These are phyloP conservation scores for Hippocampus guttulatus DNA, from an alignment of 2,113 vertebrate species.

Conservation along the genomic window DNA sequence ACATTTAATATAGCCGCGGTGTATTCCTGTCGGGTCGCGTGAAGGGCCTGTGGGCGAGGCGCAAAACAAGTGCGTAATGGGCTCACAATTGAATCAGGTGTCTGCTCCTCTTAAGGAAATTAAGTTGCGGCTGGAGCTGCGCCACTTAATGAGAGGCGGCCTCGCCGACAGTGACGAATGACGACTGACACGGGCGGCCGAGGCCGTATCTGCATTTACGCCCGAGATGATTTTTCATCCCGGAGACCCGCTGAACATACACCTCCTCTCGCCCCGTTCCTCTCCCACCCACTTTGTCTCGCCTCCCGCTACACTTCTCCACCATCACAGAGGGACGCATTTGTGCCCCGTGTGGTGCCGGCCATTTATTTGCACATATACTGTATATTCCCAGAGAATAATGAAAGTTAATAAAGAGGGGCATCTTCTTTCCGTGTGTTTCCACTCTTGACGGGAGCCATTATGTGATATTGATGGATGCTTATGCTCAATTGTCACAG, in stretches of 20 bases:
- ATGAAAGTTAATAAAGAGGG: slow-evolving; percentile 96
- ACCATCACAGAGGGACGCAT: slow-evolving; percentile 81
- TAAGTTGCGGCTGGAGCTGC: slow-evolving; percentile 89
- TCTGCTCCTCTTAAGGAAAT: slow-evolving; percentile 99
- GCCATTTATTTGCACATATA: slow-evolving; percentile 98
- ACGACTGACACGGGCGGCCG: slow-evolving; percentile 79
- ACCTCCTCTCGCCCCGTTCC: slow-evolving; percentile 12
- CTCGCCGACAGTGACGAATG: slow-evolving; percentile 92
- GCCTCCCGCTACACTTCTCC: slow-evolving; percentile 70
- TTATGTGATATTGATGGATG: slow-evolving; percentile 79
- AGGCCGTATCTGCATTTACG: slow-evolving; percentile 86
- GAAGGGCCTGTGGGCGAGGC: slow-evolving; percentile 73
- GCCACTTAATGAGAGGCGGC: slow-evolving; percentile 93
- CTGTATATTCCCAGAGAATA: slow-evolving; percentile 84
- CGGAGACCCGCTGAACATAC: slow-evolving; percentile 32
- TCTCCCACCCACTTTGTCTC: slow-evolving; percentile 18
- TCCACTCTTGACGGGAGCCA: slow-evolving; percentile 81
- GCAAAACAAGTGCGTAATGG: slow-evolving; percentile 80
- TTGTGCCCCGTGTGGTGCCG: slow-evolving; percentile 89
- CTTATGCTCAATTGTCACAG: slow-evolving; percentile 21
- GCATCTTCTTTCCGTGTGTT: slow-evolving; percentile 84
- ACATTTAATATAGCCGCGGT: slow-evolving; percentile 80
- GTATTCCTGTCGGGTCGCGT: slow-evolving; percentile 66
- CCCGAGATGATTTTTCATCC: slow-evolving; percentile 88
- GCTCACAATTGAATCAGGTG: slow-evolving; percentile 96